These are phyloP conservation scores for Alligator mississippiensis DNA, from an alignment of 2,113 vertebrate species.

Conservation along the genomic window DNA sequence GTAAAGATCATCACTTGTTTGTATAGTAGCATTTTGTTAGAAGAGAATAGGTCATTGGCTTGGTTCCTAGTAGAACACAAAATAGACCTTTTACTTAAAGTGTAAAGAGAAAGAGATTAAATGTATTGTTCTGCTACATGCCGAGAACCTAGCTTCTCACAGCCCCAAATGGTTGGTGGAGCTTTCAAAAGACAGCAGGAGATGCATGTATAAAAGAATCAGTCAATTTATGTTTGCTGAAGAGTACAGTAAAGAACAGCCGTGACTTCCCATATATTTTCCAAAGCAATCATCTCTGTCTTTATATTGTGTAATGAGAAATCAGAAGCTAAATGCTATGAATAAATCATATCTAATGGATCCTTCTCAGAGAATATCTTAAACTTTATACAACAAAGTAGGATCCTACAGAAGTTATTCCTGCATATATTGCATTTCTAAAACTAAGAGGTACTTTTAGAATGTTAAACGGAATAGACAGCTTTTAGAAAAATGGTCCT, in stretches of 20 bases:
- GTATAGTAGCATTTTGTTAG: background rate
- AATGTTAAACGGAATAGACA: background rate
- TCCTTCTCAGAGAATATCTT: background rate
- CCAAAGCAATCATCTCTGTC: background rate
- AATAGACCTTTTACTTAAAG: slow-evolving; percentile 51
- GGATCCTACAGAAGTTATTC: background rate
- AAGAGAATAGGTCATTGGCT: slow-evolving; percentile 27
- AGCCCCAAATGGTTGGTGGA: background rate
- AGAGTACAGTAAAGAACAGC: slow-evolving; percentile 46
- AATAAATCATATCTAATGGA: background rate
- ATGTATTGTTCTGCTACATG: slow-evolving; percentile 62
- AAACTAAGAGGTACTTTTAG: background rate
- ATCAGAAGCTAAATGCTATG: background rate
- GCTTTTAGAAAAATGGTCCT: background rate
- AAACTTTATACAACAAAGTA: background rate
- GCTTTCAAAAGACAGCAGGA: slow-evolving; percentile 60
- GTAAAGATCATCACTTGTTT: background rate
- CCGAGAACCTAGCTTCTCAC: slow-evolving; percentile 64
- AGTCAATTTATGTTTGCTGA: slow-evolving; percentile 32
- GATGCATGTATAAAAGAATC: slow-evolving; percentile 50
- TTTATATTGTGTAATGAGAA: background rate
- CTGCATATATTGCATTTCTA: background rate
- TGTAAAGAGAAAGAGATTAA: slow-evolving; percentile 40
- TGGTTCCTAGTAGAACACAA: background rate
- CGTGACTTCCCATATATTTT: slow-evolving; percentile 29